phyloP scores from a whole-genome alignment of 2,113 vertebrate species.

The Cacatua alba region DNA sequence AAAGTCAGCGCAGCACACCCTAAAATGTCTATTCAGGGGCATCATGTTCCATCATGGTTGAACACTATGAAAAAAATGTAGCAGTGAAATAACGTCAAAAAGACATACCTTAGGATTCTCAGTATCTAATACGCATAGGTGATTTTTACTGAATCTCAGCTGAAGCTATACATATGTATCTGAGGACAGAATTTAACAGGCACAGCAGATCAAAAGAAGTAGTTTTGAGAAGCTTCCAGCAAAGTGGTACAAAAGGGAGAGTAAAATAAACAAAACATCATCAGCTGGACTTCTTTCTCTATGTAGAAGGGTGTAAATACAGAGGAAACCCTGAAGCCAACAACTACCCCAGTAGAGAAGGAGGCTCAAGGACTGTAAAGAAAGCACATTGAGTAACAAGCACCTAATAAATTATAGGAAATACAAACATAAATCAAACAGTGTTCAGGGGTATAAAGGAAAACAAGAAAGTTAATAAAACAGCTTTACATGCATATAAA shows the following conservation, averaged over 20 bases:
- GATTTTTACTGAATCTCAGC: neutral
- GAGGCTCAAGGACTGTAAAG: neutral
- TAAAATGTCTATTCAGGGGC: neutral
- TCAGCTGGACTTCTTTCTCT: neutral
- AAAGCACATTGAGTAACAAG: neutral
- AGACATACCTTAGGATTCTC: neutral
- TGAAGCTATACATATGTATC: neutral
- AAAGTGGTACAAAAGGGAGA: neutral
- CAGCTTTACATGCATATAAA: neutral
- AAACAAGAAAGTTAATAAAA: neutral
- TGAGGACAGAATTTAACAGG: neutral
- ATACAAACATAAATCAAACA: neutral
- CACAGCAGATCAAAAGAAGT: neutral
- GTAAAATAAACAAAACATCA: neutral
- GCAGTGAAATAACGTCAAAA: neutral
- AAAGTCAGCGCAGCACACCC: neutral
- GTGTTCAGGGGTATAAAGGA: neutral
- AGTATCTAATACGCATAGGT: fast-evolving
- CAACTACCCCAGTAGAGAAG: neutral
- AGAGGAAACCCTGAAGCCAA: neutral
- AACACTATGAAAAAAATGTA: neutral
- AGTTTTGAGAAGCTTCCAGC: neutral
- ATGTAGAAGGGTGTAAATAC: neutral
- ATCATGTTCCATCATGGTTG: no score
- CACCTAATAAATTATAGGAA: neutral